phyloP scores from a whole-genome alignment of 1,140 invertebrate species.

The Brachionus manjavacas region DNA sequence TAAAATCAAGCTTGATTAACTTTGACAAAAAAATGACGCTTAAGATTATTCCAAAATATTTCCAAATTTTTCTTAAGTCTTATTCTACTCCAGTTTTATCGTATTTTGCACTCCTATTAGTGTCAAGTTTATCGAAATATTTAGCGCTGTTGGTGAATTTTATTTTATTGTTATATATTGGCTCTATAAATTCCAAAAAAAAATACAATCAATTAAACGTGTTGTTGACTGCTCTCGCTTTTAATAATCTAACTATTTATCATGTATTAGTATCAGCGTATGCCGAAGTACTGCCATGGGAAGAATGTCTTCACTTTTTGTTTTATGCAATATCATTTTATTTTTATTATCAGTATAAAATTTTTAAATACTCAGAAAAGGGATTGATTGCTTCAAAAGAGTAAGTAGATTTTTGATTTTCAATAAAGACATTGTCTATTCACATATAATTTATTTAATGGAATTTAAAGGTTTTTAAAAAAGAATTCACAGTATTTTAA shows the following conservation, averaged over 20 bases:
- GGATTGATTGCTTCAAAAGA: not conserved
- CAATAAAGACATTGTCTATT: not conserved
- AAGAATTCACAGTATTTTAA: not conserved
- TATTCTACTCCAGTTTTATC: not conserved
- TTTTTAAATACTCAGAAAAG: not conserved
- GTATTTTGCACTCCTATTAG: not conserved
- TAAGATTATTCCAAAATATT: not conserved
- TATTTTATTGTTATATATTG: not conserved
- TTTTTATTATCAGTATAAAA: not conserved
- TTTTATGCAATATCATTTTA: conserved; percentile 13
- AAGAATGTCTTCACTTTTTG: conserved; percentile 1
- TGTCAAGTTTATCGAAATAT: not conserved
- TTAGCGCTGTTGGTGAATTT: not conserved
- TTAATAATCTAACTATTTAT: not conserved
- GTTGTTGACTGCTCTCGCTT: not conserved
- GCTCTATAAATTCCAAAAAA: conserved; percentile 3
- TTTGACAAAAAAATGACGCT: not conserved
- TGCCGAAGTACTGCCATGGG: conserved; percentile 33
- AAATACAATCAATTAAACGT: not conserved
- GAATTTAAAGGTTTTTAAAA: not conserved
- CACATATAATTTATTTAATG: not conserved
- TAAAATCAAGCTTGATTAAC: not conserved
- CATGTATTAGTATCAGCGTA: conserved; percentile 12
- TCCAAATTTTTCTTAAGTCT: not conserved
- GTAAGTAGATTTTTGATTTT: not conserved